Conservation (phyloP, 2,888 invertebrate genomes). For the Malacosoma neustria region DNA sequence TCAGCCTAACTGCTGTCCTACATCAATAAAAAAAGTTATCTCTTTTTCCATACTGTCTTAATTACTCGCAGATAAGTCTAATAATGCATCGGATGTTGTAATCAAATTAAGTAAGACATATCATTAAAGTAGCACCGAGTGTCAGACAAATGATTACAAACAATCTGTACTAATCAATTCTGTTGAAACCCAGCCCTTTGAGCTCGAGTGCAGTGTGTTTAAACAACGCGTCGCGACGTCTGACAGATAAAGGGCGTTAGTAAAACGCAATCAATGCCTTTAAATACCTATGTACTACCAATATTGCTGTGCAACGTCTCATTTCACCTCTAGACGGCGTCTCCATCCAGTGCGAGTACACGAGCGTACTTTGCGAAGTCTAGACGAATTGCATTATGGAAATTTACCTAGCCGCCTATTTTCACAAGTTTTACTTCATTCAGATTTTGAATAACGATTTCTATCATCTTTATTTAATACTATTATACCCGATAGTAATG, state of each 20-base stretch:
- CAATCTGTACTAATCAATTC: background rate
- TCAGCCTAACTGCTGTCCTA: too few relatives aligned
- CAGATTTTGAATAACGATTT: background rate
- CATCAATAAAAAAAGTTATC: too few relatives aligned
- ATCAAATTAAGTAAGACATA: too few relatives aligned
- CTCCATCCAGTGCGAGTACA: constrained; percentile 33
- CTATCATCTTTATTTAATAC: background rate
- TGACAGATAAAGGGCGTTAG: background rate
- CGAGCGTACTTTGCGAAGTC: constrained; percentile 55
- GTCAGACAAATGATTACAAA: background rate
- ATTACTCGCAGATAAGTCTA: too few relatives aligned
- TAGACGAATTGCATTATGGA: constrained; percentile 72
- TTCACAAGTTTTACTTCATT: background rate
- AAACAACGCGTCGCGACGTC: background rate
- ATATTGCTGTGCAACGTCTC: constrained; percentile 33
- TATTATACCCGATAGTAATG: too few relatives aligned
- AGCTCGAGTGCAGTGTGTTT: background rate
- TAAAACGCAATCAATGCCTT: constrained; percentile 1
- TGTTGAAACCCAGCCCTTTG: background rate
- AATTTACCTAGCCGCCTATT: constrained; percentile 36
- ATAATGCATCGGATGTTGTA: too few relatives aligned
- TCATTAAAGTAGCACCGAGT: too few relatives aligned
- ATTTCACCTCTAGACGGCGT: constrained; percentile 56
- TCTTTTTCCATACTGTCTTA: too few relatives aligned
- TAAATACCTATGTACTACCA: constrained; percentile 10